Evolutionary conservation across 37 sponge, comb jelly and placozoan species (phyloP).

Genomic region (Spongia lamella): DNA sequence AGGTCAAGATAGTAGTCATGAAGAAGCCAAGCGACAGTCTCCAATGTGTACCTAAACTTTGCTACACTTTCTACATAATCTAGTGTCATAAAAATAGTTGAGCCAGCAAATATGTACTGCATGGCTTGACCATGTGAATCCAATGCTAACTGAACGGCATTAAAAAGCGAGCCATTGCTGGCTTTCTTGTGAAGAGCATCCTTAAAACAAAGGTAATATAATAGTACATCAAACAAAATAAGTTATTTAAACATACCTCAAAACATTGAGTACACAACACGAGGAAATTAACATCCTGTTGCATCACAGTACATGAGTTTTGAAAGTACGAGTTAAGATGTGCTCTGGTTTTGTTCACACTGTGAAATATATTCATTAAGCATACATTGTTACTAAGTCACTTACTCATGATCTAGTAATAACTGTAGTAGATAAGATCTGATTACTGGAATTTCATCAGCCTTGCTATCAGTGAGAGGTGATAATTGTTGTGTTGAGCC

Average conservation of each 20-base stretch:
- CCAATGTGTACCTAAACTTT: conserved; percentile 35
- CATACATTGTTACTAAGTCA: too few species aligned
- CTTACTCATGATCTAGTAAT: conserved; percentile 61
- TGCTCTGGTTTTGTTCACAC: conserved; percentile 44
- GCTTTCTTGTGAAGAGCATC: conserved; percentile 53
- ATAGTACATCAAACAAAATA: too few species aligned
- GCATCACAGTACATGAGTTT: conserved; percentile 21
- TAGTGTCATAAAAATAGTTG: conserved; percentile 1
- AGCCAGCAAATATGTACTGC: not conserved
- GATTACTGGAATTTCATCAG: conserved; percentile 57
- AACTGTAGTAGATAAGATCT: conserved; percentile 70
- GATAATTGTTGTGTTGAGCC: not conserved
- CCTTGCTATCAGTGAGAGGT: too few species aligned
- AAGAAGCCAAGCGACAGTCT: conserved; percentile 27
- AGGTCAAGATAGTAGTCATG: too few species aligned
- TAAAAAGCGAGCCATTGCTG: not conserved
- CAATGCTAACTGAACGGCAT: not conserved
- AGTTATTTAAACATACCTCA: conserved; percentile 44
- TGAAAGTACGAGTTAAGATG: conserved; percentile 50
- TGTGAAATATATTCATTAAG: conserved; percentile 1
- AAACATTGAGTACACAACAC: conserved; percentile 73
- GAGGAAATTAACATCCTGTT: conserved; percentile 7
- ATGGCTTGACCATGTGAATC: conserved; percentile 4
- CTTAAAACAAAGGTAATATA: conserved; percentile 13
- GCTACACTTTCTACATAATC: conserved; percentile 55